These are phyloP conservation scores for Tiliacea aurago DNA, from an alignment of 2,888 invertebrate genomes.

Conservation along the genomic window DNA sequence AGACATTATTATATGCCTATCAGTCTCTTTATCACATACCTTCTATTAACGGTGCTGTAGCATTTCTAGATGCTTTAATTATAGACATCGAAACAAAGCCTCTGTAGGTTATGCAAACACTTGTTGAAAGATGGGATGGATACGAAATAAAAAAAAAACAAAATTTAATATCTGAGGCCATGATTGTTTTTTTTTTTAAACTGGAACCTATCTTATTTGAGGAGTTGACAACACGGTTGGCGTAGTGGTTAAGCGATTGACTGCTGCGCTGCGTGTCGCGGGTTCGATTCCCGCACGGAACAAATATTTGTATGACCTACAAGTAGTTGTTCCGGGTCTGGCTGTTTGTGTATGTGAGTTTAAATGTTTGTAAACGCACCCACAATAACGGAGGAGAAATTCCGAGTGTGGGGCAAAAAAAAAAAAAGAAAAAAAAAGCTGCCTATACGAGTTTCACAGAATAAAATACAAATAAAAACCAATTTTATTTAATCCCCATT, in stretches of 20 bases:
- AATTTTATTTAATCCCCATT: not conserved
- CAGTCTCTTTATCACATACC: not conserved
- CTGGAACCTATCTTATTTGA: not conserved
- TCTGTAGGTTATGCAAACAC: not conserved
- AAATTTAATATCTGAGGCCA: not conserved
- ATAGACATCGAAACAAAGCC: not conserved
- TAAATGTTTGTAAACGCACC: too few relatives aligned
- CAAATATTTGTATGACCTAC: too few relatives aligned
- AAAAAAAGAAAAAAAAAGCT: too few relatives aligned
- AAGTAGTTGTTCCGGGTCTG: too few relatives aligned
- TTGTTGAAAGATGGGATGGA: not conserved
- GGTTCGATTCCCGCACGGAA: too few relatives aligned
- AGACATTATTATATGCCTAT: not conserved
- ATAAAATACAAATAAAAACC: too few relatives aligned
- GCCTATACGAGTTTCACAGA: not conserved
- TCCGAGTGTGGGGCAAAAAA: too few relatives aligned
- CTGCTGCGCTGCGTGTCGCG: too few relatives aligned
- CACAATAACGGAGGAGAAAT: too few relatives aligned
- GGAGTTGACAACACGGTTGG: too few relatives aligned
- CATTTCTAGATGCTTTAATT: not conserved
- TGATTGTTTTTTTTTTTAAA: not conserved
- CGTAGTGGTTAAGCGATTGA: too few relatives aligned
- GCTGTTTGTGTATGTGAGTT: too few relatives aligned
- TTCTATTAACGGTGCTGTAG: not conserved
- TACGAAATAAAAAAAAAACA: not conserved